These are phyloP conservation scores for Drosophila pullipes DNA, from an alignment of 2,888 invertebrate genomes.

Conservation along the genomic window DNA sequence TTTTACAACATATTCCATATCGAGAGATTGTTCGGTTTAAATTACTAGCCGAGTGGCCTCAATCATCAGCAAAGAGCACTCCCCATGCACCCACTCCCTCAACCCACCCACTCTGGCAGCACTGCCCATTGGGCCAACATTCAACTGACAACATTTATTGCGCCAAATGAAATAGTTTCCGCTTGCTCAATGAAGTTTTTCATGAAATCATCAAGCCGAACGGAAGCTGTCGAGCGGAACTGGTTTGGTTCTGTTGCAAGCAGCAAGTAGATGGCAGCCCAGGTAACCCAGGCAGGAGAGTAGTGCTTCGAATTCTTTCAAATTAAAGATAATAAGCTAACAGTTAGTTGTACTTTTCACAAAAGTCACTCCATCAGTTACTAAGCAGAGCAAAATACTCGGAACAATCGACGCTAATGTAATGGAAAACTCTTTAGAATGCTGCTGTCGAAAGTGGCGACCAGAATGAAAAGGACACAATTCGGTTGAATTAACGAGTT, in stretches of 20 bases:
- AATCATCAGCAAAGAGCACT: conserved; percentile 61
- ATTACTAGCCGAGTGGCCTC: conserved; percentile 47
- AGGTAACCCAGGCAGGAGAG: conserved; percentile 31
- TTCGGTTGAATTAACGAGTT: conserved; percentile 50
- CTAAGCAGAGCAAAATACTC: conserved; percentile 19
- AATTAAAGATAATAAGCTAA: conserved; percentile 35
- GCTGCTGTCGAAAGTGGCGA: conserved; percentile 34
- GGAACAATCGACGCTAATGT: conserved; percentile 60
- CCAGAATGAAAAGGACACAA: conserved; percentile 35
- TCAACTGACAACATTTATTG: conserved; percentile 64
- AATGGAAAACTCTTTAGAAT: conserved; percentile 59
- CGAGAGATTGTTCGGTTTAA: conserved; percentile 50
- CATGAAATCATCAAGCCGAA: conserved; percentile 81
- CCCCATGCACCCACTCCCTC: background rate
- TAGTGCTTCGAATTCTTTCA: conserved; percentile 29
- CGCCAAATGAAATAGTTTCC: conserved; percentile 78
- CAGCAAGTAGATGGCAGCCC: background rate
- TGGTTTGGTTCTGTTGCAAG: conserved; percentile 66
- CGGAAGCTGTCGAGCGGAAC: conserved; percentile 81
- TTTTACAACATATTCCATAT: conserved; percentile 36
- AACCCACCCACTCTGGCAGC: background rate
- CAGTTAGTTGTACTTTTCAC: conserved; percentile 1
- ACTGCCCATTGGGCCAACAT: background rate
- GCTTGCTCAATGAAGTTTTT: conserved; percentile 80
- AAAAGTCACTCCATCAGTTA: conserved; percentile 53